Evolutionary conservation across 1,140 invertebrate species (phyloP), one percentile per base, ranked within the genome.

Genomic region (Eupristina koningsbergeri): DNA sequence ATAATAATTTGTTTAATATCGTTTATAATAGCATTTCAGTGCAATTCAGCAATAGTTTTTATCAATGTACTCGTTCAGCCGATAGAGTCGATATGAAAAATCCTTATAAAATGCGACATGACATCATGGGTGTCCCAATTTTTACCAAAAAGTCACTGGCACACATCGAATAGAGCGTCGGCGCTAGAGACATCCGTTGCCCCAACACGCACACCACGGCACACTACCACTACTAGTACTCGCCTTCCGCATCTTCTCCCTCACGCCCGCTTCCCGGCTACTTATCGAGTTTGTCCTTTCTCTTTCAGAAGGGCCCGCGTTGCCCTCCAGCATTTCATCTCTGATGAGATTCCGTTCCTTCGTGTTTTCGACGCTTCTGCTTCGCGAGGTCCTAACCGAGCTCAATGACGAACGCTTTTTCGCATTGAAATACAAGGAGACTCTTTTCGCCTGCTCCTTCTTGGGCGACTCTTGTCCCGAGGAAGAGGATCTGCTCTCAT

Each of bases 181-280:
- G 76, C 41, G 79, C 88, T 86, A 96, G 77, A 96, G 92, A 91
- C 96, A 97, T 7, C 96, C 96, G 85, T 97, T 97, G 19, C 96
- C 96, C 96, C 96, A 97, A 87, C 96, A 97, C 0, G 96, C 96
- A 87, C 96, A 97, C 96, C 96, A 97, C 0, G 96, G 96, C 86
- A 96, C 95, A 88, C 95, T 96, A 50, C 94, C 95, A 83, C 94
- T 94, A 45, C 93, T 92, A 36, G 93, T 93, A 64, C 94, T 94
- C 0, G 94, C 91, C 81, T 95, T 95, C 22, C 94, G 91, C 31
- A 91, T 91, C 87, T 94, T 95, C 87, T 93, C 91, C 1, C 90
- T 93, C 84, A 93, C 91, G 86, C 91, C 91, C 80, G 90, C 89
- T 86, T 93, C 88, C 82, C 95, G 94, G 81, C 94, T 95, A 78